Percentiles rank a stretch among this genome's conserved stretches.
phyloP scores from a whole-genome alignment of 2,113 vertebrate genomes.

The Pteronura brasiliensis region DNA sequence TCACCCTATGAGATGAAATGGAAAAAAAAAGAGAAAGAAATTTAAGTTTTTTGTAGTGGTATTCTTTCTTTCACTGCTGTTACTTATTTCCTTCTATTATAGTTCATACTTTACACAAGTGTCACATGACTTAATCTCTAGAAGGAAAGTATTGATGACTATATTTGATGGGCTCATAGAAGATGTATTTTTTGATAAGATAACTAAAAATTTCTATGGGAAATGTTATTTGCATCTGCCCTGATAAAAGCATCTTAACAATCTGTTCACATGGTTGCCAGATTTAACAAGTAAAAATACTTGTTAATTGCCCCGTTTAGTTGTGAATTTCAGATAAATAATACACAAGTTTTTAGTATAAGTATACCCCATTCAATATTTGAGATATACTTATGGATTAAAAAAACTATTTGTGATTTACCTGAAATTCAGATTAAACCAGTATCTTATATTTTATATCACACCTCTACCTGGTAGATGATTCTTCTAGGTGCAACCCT shows the following conservation, averaged over 20 bases:
- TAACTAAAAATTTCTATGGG: not conserved
- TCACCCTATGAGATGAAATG: not conserved
- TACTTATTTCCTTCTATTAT: not conserved
- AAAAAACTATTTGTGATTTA: not conserved
- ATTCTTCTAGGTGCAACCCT: not conserved
- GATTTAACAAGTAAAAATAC: not conserved
- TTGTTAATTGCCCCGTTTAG: not conserved
- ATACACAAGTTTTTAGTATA: not conserved
- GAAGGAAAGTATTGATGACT: not conserved
- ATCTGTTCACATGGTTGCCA: not conserved
- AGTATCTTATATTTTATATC: not conserved
- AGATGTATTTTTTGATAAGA: not conserved
- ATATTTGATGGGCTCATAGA: not conserved
- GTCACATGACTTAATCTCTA: conserved; percentile 13
- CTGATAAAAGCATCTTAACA: not conserved
- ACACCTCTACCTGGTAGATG: not conserved
- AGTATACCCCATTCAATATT: not conserved
- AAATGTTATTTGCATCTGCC: not conserved
- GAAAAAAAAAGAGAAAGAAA: not conserved
- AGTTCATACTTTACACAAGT: not conserved
- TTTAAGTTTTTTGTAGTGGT: not conserved
- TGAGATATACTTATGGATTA: not conserved
- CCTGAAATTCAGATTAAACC: not conserved
- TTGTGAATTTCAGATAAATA: not conserved
- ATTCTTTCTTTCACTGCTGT: not conserved